Evolutionary conservation across 2,113 vertebrate species (phyloP).

Genomic region (Rhineura floridana): DNA sequence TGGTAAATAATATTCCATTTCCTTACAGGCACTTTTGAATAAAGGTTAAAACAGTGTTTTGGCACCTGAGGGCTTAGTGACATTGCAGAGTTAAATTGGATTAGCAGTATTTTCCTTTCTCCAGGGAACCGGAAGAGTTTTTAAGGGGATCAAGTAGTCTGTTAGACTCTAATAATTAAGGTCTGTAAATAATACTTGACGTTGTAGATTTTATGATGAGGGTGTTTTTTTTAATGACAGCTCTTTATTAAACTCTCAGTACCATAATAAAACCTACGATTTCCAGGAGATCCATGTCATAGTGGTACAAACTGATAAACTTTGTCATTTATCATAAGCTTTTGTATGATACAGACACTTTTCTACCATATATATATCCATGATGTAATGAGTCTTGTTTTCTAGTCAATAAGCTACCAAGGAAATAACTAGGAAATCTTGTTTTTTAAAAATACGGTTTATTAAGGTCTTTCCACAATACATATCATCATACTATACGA

Average conservation of each 20-base stretch:
- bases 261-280: background rate
- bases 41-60: background rate
- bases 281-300: background rate
- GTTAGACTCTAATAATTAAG: no score
- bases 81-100: background rate
- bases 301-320: background rate
- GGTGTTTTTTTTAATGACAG: background rate
- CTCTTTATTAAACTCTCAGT: background rate
- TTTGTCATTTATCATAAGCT: background rate
- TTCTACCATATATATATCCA: conserved; percentile 14
- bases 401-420: background rate
- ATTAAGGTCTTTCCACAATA: no score
- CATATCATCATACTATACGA: no score
- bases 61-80: background rate
- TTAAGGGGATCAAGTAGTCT: background rate
- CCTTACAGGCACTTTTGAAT: conserved; percentile 21
- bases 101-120: background rate
- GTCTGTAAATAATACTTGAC: no score
- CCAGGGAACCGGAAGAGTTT: background rate
- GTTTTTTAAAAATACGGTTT: no score
- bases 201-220: no score
- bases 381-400: background rate
- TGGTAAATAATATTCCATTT: conserved; percentile 16
- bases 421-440: background rate
- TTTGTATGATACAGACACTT: background rate